Percentiles rank a stretch among this genome's conserved stretches.
Evolutionary conservation across 2,113 vertebrate genomes (phyloP).

Genomic region (Grantiella picta): DNA sequence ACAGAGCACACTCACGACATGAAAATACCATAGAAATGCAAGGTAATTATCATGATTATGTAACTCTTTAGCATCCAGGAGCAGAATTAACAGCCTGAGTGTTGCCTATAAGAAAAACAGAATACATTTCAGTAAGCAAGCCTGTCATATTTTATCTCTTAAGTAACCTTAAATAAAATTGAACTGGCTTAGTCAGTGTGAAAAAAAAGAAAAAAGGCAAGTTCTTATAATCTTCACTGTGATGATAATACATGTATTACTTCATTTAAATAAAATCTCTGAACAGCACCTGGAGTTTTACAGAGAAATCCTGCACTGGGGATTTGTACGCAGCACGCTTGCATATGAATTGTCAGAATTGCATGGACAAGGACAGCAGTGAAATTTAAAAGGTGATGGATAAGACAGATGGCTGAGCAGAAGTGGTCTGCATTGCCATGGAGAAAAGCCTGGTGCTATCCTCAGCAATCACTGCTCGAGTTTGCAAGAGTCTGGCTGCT

Average conservation of each 20-base stretch:
- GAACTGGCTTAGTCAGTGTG: constrained; percentile 22
- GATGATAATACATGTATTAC: constrained; percentile 17
- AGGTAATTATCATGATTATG: constrained; percentile 19
- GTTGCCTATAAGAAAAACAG: not conserved
- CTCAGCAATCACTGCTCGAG: constrained; percentile 14
- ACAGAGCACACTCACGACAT: not conserved
- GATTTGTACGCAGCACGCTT: not conserved
- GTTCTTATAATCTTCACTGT: constrained; percentile 37
- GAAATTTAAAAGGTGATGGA: constrained; percentile 55
- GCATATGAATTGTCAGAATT: not conserved
- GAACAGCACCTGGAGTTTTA: constrained; percentile 41
- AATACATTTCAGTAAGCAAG: constrained; percentile 14
- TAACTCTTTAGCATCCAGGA: not conserved
- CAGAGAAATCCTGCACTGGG: not conserved
- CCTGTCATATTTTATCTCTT: constrained; percentile 51
- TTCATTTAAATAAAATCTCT: constrained; percentile 51
- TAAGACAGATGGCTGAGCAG: constrained; percentile 63
- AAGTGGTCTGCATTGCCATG: constrained; percentile 58
- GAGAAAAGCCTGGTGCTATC: constrained; percentile 56
- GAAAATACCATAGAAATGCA: not conserved
- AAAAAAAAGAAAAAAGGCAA: not conserved
- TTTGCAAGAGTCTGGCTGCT: constrained; percentile 36
- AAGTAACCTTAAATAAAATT: constrained; percentile 48
- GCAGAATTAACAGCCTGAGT: constrained; percentile 3
- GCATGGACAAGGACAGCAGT: constrained; percentile 30